Conservation (phyloP, 2,888 invertebrate species). For the Chalcis sispes region DNA sequence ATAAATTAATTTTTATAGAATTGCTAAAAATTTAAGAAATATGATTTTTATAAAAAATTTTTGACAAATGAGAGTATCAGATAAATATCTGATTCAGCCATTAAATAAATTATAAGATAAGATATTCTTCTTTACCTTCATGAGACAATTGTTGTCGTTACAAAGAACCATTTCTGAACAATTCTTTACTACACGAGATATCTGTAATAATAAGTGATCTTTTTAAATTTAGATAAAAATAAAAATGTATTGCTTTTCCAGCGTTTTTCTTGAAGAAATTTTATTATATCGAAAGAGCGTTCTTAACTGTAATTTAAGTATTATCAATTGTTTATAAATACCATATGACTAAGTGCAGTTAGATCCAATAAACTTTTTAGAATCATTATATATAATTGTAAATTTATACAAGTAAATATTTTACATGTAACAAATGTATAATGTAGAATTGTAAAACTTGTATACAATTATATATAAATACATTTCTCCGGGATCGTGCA, state of each 20-base stretch:
- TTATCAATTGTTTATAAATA: neutral
- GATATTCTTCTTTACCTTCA: no score
- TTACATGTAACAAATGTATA: neutral
- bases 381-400: slow-evolving; percentile 14
- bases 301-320: neutral
- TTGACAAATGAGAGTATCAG: no score
- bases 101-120: no score
- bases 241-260: neutral
- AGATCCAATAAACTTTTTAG: slow-evolving; percentile 6
- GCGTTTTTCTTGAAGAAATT: neutral
- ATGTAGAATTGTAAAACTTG: neutral
- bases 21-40: no score
- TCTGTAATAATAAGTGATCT: no score
- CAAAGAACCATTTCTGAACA: no score
- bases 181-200: no score
- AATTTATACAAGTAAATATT: neutral
- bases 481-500: slow-evolving; percentile 26
- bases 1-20: no score
- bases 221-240: neutral
- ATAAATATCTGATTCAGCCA: no score
- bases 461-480: slow-evolving; percentile 17
- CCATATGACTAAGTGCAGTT: neutral
- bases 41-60: no score
- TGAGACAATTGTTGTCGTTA: no score
- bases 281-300: neutral